Evolutionary conservation across 2,888 invertebrate genomes (phyloP), one percentile per base, ranked within the genome.

Genomic region (Drosophila trichaetosa): DNA sequence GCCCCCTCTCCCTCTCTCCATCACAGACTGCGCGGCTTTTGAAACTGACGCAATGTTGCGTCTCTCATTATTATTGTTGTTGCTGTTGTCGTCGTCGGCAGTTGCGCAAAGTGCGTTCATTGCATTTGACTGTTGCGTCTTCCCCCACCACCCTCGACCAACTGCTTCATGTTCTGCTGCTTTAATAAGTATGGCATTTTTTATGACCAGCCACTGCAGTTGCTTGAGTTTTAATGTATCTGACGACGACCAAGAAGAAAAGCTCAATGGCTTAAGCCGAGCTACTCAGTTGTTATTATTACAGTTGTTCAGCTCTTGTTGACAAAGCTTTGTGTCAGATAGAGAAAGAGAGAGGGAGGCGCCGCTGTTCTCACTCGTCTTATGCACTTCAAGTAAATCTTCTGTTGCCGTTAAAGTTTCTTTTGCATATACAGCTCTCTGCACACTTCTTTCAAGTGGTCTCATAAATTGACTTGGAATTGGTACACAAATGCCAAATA

Each of bases 41-140:
- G 31, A 38, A 36, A 61, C 80, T 84, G 85, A 87, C 82, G 87
- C 87, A 84, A 87, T 64, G 59, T 58, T 54, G n/a, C 68, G 61
- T 65, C 24, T 31, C 2, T 46, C 27, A 46, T 46, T 24, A 24
- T 16, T 46, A 21, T 59, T 52, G 56, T 33, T 71, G 57, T 46
- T 62, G 27, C 27, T 27, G 68, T 62, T 61, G 69, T 73, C 66
- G 67, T 79, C 75, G 80, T 78, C 73, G 61, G 74, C 78, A 78
- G 86, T 88, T 88, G 83, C 83, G 83, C 83, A 88, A 85, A 88
- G 86, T 85, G 77, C 62, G 83, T 56, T 61, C 70, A 64, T 64
- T 78, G 79, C 77, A 79, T 31, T 70, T 60, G 49, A 18, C 40
- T 56, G 16, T 36, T 51, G 51, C 38, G 36, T 24, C 49, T 66